Evolutionary conservation across 2,888 invertebrate species (phyloP).

Genomic region (Sipha maydis): DNA sequence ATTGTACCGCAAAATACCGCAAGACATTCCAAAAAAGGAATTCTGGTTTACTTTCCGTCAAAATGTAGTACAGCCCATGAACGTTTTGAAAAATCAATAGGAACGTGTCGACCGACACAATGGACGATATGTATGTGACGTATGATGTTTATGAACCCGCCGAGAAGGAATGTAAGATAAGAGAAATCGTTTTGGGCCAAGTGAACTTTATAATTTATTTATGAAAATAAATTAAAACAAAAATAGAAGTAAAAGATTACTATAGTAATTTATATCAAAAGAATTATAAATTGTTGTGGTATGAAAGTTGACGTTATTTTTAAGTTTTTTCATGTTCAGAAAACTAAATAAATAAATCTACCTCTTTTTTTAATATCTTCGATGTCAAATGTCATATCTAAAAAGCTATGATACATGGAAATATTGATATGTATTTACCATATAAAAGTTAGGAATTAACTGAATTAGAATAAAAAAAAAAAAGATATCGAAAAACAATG

Average conservation of each 20-base stretch:
- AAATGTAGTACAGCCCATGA: not conserved
- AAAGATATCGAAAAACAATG: too few relatives aligned
- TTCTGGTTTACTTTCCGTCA: conserved; percentile 28
- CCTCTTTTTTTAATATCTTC: too few relatives aligned
- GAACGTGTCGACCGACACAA: conserved; percentile 51
- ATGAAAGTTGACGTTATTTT: too few relatives aligned
- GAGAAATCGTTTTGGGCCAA: not conserved
- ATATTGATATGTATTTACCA: too few relatives aligned
- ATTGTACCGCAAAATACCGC: not conserved
- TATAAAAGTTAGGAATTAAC: too few relatives aligned
- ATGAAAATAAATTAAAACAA: not conserved
- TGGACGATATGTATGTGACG: not conserved
- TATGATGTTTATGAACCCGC: not conserved
- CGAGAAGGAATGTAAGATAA: not conserved
- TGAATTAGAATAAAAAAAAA: too few relatives aligned
- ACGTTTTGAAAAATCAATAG: conserved; percentile 53
- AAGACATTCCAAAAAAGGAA: conserved; percentile 41
- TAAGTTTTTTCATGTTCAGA: too few relatives aligned
- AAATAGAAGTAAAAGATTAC: not conserved
- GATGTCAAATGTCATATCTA: too few relatives aligned
- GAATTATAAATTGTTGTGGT: too few relatives aligned
- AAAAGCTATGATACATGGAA: too few relatives aligned
- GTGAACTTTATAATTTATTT: not conserved
- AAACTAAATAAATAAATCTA: too few relatives aligned
- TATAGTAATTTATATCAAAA: too few relatives aligned